Evolutionary conservation across 2,113 vertebrate species (phyloP), one percentile per base, ranked within the genome.

Genomic region (Chitala chitala): DNA sequence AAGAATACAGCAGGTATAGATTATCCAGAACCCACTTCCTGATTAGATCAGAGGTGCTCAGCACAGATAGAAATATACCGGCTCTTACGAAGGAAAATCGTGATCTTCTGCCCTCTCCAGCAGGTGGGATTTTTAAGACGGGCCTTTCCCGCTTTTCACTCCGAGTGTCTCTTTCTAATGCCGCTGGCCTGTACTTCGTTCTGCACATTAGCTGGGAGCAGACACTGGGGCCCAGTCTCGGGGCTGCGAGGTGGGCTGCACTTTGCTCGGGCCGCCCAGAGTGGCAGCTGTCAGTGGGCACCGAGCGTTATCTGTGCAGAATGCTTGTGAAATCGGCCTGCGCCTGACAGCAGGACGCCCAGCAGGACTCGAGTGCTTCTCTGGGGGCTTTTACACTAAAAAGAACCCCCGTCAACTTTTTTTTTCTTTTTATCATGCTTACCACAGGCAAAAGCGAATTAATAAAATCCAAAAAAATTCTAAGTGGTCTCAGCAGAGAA

Each of bases 261-360:
- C 31, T 73, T 72, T 55, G 79, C 76, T 79, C n/a, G 72, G 77
- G 40, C 72, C n/a, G 76, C 86, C 77, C 75, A 82, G 88, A 88
- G 83, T 86, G 86, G 86, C 87, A 88, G 84, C 84, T 88, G 88
- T 88, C 87, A 81, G 74, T 59, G 72, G 33, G 77, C 83, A 88
- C 88, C 85, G n/a, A 87, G 80, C 76, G 82, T 82, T 78, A 84
- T 78, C 51, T 10, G 26, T 76, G 17, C 74, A 40, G 69, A 31
- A 75, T 80, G 74, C 69, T 70, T 59, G 68, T 44, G 73, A 83
- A 83, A 83, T 82, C 80, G 83, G 75, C 79, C 71, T 13, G 61
- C 76, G 71, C 65, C 76, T 78, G 76, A 81, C 66, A 51, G 73
- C 73, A 9, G 77, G 42, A 70, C 38, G 56, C 64, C 48, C 48